Evolutionary conservation across 2,113 vertebrate genomes (phyloP).

Genomic region (Lasiurus borealis): DNA sequence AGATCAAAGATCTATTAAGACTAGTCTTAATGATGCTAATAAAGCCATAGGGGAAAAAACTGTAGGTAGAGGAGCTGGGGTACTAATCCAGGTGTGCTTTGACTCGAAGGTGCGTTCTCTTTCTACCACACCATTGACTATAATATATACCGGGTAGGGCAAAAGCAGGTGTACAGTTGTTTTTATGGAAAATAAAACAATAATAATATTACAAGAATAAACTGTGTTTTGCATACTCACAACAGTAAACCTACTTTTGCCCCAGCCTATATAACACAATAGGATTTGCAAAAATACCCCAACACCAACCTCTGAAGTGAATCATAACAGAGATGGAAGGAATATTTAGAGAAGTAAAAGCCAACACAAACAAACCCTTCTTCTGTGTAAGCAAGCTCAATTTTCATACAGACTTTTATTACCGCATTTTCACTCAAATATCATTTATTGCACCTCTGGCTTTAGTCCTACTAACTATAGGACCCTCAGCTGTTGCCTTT

Average conservation of each 20-base stretch:
- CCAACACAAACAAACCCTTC: neutral
- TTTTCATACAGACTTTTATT: slow-evolving; percentile 16
- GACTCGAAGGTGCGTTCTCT: neutral
- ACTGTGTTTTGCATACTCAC: neutral
- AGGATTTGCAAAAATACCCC: slow-evolving; percentile 42
- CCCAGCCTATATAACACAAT: neutral
- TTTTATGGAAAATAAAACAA: neutral
- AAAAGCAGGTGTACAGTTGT: neutral
- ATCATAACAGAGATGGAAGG: slow-evolving; percentile 21
- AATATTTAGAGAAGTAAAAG: neutral
- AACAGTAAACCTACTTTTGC: neutral
- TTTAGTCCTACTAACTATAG: neutral
- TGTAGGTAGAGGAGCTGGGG: neutral
- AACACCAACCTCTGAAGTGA: slow-evolving; percentile 4
- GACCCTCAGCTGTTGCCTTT: neutral
- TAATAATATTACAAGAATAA: neutral
- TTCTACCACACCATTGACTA: neutral
- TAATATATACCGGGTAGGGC: neutral
- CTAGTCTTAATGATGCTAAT: neutral
- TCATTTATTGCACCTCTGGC: neutral
- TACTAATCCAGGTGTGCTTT: neutral
- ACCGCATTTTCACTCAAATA: neutral
- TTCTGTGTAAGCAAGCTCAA: neutral
- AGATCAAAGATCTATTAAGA: neutral
- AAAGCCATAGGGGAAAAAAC: neutral